A percentile compares a stretch with the other conserved stretches of the same genome.
These are phyloP conservation scores for Volucella inflata DNA, from an alignment of 2,888 invertebrate species.

Conservation along the genomic window DNA sequence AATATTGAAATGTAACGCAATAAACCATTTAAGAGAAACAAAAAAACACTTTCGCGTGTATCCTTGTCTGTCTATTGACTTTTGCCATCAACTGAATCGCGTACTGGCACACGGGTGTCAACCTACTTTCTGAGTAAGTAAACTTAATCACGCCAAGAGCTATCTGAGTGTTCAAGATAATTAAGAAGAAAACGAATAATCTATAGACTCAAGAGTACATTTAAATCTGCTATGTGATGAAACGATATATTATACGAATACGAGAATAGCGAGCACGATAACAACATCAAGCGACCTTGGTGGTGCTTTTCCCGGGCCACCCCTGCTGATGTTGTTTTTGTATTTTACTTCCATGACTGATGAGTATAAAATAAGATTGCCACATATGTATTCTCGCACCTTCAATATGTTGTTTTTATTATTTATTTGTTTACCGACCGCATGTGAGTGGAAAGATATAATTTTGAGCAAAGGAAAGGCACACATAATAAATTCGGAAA, in stretches of 20 bases:
- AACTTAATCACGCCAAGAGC: slow-evolving; percentile 10
- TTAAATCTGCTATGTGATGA: background rate
- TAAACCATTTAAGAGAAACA: slow-evolving; percentile 8
- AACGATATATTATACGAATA: no score
- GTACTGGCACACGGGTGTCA: slow-evolving; percentile 15
- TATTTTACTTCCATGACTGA: background rate
- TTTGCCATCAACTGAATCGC: slow-evolving; percentile 3
- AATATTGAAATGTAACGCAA: slow-evolving; percentile 29
- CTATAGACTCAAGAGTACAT: background rate
- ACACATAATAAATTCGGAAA: slow-evolving; percentile 28
- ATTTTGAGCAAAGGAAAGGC: slow-evolving; percentile 3
- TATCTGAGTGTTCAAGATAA: slow-evolving; percentile 20
- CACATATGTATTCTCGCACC: slow-evolving; percentile 5
- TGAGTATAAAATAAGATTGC: slow-evolving; percentile 11
- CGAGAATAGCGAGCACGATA: slow-evolving; percentile 13
- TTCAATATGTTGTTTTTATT: slow-evolving; percentile 5
- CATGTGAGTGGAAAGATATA: slow-evolving; percentile 24
- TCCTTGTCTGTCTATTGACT: slow-evolving; percentile 26
- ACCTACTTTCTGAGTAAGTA: slow-evolving; percentile 33
- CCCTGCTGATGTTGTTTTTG: background rate
- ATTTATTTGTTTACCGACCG: slow-evolving; percentile 18
- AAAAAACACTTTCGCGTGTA: slow-evolving; percentile 28
- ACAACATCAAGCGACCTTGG: slow-evolving; percentile 39
- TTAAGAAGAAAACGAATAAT: background rate
- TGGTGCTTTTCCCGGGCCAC: background rate